Evolutionary conservation across 2,888 invertebrate species (phyloP), one percentile per base, ranked within the genome.

Genomic region (Acronicta leporina): DNA sequence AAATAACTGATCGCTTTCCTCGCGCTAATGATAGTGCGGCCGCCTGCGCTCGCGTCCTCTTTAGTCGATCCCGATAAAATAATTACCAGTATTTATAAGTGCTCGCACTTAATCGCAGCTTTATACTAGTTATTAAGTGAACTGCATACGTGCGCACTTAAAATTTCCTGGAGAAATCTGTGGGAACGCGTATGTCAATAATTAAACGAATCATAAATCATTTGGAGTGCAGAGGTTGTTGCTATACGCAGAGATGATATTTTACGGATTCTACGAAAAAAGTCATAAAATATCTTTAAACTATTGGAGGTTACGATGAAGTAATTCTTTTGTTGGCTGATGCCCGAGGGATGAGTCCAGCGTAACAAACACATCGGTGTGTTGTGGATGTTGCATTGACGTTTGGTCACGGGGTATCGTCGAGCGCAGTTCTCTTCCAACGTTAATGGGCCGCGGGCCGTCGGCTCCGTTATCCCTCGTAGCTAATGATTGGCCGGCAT

Each of bases 401-500:
- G 94, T 94, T 94, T 92, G 92, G 93, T 94, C 93, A 94, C 91
- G 91, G 91, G 87, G 86, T 86, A 90, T 90, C 88, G 86, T 60
- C 78, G 81, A 78, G 81, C 73, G 84, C 79, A 81, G 81, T 84
- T 82, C 86, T 83, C 84, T 76, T 70, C 75, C 84, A 76, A 86
- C 85, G 86, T 81, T 88, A 87, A 87, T 91, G 83, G 89, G 78
- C 86, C 83, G 76, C 87, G 85, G 91, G 90, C 91, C 92, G 87
- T 82, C 83, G 91, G 92, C 91, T 89, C 94, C 94, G 94, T 93
- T 94, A 94, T 92, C 88, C 94, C 92, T 94, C 88, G 91, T 93
- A 92, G 94, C 91, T 94, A 94, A 94, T 94, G 94, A 94, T 94
- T 94, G 94, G 90, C 93, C 90, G 88, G 92, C 92, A 94, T 94